Evolutionary conservation across 1,140 invertebrate species (phyloP).

Genomic region (Aethina tumida): DNA sequence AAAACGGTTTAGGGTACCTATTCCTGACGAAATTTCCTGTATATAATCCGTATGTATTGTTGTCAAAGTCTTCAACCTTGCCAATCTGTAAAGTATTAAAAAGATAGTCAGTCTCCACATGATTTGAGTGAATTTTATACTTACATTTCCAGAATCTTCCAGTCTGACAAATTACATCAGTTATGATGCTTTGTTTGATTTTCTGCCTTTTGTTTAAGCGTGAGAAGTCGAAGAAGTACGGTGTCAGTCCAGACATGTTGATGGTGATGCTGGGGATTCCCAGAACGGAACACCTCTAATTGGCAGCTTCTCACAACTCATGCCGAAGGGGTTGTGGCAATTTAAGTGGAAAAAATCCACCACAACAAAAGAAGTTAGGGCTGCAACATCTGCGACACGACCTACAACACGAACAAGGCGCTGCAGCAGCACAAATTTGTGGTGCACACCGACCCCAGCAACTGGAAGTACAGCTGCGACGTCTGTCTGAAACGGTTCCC

Average conservation of each 20-base stretch:
- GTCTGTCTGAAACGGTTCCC: constrained; percentile 23
- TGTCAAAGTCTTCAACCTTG: constrained; percentile 76
- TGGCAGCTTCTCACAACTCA: too few relatives aligned
- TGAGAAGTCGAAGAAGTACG: too few relatives aligned
- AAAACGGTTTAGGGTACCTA: constrained; percentile 77
- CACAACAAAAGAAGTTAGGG: constrained; percentile 58
- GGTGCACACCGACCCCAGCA: constrained; percentile 23
- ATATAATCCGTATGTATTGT: constrained; percentile 77
- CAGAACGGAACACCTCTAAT: too few relatives aligned
- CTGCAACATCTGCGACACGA: constrained; percentile 54
- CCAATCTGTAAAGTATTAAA: constrained; percentile 95
- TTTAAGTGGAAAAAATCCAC: constrained; percentile 47
- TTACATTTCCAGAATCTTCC: too few relatives aligned
- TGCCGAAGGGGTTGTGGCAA: too few relatives aligned
- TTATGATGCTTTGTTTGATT: too few relatives aligned
- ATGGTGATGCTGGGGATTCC: too few relatives aligned
- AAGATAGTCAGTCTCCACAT: too few relatives aligned
- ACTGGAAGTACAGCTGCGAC: constrained; percentile 27
- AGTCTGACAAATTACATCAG: too few relatives aligned
- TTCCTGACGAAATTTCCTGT: constrained; percentile 57
- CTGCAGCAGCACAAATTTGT: constrained; percentile 22
- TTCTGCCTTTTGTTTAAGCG: too few relatives aligned
- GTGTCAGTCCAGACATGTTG: too few relatives aligned
- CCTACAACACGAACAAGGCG: constrained; percentile 36
- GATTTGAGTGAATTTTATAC: too few relatives aligned